phyloP scores from a whole-genome alignment of 1,140 invertebrate genomes.

The Diachasma alloeum region DNA sequence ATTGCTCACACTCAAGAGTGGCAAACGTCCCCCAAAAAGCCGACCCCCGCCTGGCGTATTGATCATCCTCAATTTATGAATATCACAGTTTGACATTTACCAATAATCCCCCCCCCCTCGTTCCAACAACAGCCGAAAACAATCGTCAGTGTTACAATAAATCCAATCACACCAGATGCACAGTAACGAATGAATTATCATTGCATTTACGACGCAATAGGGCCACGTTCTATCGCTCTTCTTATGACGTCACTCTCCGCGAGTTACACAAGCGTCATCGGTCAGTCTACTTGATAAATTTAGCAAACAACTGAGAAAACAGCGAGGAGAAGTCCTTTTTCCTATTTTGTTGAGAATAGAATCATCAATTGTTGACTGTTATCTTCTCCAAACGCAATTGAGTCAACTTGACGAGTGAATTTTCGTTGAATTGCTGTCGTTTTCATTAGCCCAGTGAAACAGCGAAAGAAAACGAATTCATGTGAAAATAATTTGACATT shows the following conservation, averaged over 20 bases:
- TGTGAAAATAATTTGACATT: not conserved
- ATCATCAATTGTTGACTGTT: not conserved
- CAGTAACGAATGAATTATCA: not conserved
- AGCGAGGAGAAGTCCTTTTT: not conserved
- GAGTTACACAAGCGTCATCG: constrained; percentile 41
- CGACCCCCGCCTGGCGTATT: constrained; percentile 12
- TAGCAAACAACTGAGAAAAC: constrained; percentile 19
- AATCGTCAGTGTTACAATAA: not conserved
- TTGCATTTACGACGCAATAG: constrained; percentile 21
- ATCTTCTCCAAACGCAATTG: not conserved
- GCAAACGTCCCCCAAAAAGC: not conserved
- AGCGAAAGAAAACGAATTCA: not conserved
- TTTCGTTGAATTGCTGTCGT: not conserved
- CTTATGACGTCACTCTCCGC: constrained; percentile 34
- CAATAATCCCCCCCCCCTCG: not conserved
- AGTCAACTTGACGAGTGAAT: not conserved
- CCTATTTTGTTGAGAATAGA: not conserved
- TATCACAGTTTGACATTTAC: not conserved
- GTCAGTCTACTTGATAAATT: constrained; percentile 32
- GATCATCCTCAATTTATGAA: constrained; percentile 18
- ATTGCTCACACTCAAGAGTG: not conserved
- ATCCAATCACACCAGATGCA: not conserved
- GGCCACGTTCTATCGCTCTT: constrained; percentile 17
- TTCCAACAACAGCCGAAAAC: not conserved
- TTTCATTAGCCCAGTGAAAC: not conserved